Conservation (phyloP, 2,797 vertebrate species). For the Poeciliopsis gracilis region DNA sequence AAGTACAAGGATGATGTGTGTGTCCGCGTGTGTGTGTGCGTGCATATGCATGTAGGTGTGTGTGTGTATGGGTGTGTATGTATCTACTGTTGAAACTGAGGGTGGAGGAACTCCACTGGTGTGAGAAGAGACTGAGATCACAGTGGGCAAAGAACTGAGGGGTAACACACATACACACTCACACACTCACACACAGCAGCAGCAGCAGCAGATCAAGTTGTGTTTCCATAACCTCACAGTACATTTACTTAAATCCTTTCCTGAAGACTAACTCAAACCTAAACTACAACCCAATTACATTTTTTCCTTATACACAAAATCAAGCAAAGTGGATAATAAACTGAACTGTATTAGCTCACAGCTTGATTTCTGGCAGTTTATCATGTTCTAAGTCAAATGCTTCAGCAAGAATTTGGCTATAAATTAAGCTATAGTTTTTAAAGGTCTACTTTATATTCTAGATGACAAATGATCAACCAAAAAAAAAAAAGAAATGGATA, state of each 20-base stretch:
- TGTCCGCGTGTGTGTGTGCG: rapidly evolving
- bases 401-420: background rate
- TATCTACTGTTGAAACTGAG: constrained; percentile 10
- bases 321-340: constrained; percentile 1
- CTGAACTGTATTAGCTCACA: constrained; percentile 30
- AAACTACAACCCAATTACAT: background rate
- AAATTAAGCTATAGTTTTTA: background rate
- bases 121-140: constrained; percentile 59
- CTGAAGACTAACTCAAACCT: background rate
- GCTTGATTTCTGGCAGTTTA: constrained; percentile 18
- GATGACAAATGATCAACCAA: background rate
- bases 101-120: constrained; percentile 28
- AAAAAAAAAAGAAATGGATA: background rate
- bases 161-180: constrained; percentile 25
- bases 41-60: no score
- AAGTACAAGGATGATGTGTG: no score
- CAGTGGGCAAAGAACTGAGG: constrained; percentile 48
- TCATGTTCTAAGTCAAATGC: constrained; percentile 1
- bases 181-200: constrained; percentile 13
- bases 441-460: background rate
- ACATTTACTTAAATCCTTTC: constrained; percentile 8
- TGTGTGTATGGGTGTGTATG: no score
- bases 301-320: background rate
- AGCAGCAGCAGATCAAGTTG: background rate
- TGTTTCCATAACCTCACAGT: constrained; percentile 16